These are phyloP conservation scores for Scaptomyza hsui DNA, from an alignment of 1,140 invertebrate species.

Conservation along the genomic window DNA sequence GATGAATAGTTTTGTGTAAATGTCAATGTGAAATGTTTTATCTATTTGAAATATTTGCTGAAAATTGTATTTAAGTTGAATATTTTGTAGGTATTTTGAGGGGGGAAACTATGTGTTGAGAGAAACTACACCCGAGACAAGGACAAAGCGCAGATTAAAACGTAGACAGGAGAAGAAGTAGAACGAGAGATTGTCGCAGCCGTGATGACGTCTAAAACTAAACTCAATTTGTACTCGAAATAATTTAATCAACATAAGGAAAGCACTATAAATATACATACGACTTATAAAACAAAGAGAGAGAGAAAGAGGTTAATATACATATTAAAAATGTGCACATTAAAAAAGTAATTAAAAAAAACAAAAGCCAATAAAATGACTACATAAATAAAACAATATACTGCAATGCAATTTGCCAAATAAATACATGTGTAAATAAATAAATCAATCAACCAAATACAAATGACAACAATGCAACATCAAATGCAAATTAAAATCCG, in stretches of 20 bases:
- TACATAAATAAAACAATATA: constrained; percentile 21
- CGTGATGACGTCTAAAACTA: constrained; percentile 19
- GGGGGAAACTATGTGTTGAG: constrained; percentile 6
- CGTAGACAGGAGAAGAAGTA: constrained; percentile 1
- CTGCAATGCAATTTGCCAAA: constrained; percentile 24
- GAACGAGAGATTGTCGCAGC: constrained; percentile 14
- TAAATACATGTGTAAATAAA: constrained; percentile 22
- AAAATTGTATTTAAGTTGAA: constrained; percentile 13
- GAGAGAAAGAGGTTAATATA: constrained; percentile 8
- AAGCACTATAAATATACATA: constrained; percentile 26
- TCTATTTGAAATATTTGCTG: neutral
- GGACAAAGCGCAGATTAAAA: constrained; percentile 7
- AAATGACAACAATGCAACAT: constrained; percentile 10
- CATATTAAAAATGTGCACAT: neutral
- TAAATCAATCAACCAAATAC: neutral
- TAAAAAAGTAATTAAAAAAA: constrained; percentile 2
- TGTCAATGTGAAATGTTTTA: no score
- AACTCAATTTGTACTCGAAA: constrained; percentile 35
- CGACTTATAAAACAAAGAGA: constrained; percentile 12
- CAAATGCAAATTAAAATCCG: constrained; percentile 9
- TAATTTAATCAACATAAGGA: constrained; percentile 24
- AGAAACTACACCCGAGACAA: constrained; percentile 16
- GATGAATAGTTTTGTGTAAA: constrained; percentile 20
- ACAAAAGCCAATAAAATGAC: constrained; percentile 22
- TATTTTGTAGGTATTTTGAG: constrained; percentile 1